Evolutionary conservation across 37 sponge, comb jelly and placozoan species (phyloP), one percentile per base, ranked within the genome.

Genomic region (Axinella damicornis): DNA sequence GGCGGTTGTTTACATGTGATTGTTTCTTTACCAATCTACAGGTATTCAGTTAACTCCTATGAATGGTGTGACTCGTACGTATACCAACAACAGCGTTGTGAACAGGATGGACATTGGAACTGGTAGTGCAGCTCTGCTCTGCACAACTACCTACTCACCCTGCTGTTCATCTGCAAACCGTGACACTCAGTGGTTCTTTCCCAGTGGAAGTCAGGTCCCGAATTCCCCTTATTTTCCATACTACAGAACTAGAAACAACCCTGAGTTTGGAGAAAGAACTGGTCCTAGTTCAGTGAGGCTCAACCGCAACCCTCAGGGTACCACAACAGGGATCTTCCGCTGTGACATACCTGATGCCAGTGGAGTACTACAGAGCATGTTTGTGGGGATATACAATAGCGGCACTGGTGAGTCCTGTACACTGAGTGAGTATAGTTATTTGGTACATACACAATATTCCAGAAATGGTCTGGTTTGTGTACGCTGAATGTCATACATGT

Each of bases 61-160:
- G 46, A 46, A 46, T 9, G 9, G 9, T 46, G 46, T 46, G 46
- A 4, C n/a, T n/a, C n/a, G n/a, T n/a, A n/a, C 4, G 46, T 46
- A 46, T 46, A 46, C 68, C 30, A 79, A 76, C 61, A 76, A 76
- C 61, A 76, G 77, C 32, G 61, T 76, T 35, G 61, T 76, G 57
- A 59, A 37, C 38, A 55, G 58, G 13, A 17, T 38, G 11, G 77
- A 76, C 27, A 76, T 76, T 60, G 77, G 77, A 57, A 40, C 15
- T 41, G 52, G 53, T 17, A 24, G 16, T 71, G 34, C 38, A 18
- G 36, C 77, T 76, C 77, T 76, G 35, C 13, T 55, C 77, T 76
- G 77, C n/a, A 25, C 54, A 34, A 76, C 77, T 33, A 34, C 22
- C 33, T 5, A 1, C 27, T 2, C 22, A 25, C 9, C 25, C 20